Evolutionary conservation across 2,113 vertebrate species (phyloP).

Genomic region (Elachura formosa): DNA sequence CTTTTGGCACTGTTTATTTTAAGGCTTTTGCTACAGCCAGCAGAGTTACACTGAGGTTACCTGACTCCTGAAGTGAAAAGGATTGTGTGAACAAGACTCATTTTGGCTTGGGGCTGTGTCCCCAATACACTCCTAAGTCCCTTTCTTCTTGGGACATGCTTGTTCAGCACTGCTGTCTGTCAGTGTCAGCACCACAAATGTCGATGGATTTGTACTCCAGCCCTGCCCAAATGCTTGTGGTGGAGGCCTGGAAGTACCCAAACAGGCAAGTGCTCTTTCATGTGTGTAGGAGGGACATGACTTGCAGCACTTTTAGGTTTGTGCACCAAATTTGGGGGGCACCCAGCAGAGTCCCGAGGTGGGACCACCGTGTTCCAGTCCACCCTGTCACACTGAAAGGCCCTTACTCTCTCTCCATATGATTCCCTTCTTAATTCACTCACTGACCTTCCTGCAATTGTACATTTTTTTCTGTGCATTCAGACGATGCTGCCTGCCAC

Average conservation of each 20-base stretch:
- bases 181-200: neutral
- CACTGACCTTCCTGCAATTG: neutral
- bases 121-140: neutral
- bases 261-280: neutral
- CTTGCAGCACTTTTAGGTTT: neutral
- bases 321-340: neutral
- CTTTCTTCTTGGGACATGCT: neutral
- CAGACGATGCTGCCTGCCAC: constrained; percentile 77
- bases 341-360: neutral
- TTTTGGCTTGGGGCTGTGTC: neutral
- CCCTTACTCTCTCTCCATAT: neutral
- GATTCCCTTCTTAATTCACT: neutral
- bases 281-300: neutral
- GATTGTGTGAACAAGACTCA: neutral
- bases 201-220: neutral
- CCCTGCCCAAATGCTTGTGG: neutral
- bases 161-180: neutral
- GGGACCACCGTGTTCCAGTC: neutral
- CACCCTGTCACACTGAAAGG: neutral
- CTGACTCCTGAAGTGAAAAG: neutral
- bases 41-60: neutral
- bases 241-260: neutral
- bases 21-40: neutral
- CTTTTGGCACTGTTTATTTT: neutral
- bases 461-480: neutral